These are phyloP conservation scores for Nomada flava DNA, from an alignment of 2,888 invertebrate genomes.

Conservation along the genomic window DNA sequence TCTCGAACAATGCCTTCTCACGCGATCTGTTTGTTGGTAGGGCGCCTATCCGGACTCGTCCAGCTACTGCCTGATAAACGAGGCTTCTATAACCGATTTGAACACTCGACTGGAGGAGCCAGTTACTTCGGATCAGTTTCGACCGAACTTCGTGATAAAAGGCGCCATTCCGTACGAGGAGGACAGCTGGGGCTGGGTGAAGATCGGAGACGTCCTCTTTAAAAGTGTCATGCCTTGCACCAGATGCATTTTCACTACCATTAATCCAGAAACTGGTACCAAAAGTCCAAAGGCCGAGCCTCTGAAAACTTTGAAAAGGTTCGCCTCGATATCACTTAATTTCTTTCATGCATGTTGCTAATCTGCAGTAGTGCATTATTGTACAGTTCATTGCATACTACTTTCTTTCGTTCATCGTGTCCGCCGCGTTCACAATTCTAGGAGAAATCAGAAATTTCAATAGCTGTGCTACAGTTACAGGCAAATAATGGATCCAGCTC, in stretches of 20 bases:
- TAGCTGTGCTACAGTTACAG: constrained; percentile 84
- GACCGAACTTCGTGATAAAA: constrained; percentile 89
- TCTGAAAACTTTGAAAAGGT: constrained; percentile 88
- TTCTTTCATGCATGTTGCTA: neutral
- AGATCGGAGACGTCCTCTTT: constrained; percentile 88
- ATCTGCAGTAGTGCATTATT: too few relatives aligned
- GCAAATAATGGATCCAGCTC: constrained; percentile 79
- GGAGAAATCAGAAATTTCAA: neutral
- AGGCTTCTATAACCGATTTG: constrained; percentile 88
- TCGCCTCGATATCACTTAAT: constrained; percentile 52
- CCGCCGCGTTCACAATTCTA: neutral
- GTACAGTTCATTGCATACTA: too few relatives aligned
- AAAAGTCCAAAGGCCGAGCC: constrained; percentile 87
- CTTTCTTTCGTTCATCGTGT: too few relatives aligned
- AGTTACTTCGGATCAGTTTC: constrained; percentile 86
- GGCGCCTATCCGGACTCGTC: constrained; percentile 89
- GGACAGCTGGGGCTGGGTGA: constrained; percentile 90
- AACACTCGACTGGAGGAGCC: constrained; percentile 86
- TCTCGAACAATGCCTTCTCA: neutral
- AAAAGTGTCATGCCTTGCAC: constrained; percentile 88
- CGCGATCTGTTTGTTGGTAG: constrained; percentile 80
- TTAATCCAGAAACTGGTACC: constrained; percentile 88
- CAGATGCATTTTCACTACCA: constrained; percentile 90
- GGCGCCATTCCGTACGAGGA: constrained; percentile 87
- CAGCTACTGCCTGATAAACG: constrained; percentile 89